Base-by-base conservation (phyloP, 2,888 invertebrate genomes). In the Thera obeliscata region DNA sequence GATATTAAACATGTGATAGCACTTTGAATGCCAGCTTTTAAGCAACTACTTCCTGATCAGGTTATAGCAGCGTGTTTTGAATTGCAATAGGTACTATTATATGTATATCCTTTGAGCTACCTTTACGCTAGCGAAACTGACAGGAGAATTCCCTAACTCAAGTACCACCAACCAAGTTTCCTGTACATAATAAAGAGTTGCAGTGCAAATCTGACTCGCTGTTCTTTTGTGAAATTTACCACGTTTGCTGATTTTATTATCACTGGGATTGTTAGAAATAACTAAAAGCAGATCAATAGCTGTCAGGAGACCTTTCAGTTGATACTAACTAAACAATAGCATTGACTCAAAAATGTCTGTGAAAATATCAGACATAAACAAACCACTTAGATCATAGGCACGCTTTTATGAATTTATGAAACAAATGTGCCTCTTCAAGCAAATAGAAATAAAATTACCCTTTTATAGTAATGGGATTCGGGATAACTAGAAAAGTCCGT, bases 401-500 rank as follows among this genome's bases (percentile, higher is more conserved):
- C 66, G 52, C 69, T 72, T 70, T 66, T 65, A 64, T 60, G 50
- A 58, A 58, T 61, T 56, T 64, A 61, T 36, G 63, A 70, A 74
- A 71, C 43, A 77, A 78, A 71, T 74, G 76, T 74, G 80, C 82
- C 79, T 79, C 74, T 75, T 76, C 73, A 73, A 82, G 83, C 82
- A 82, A 79, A 77, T 50, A 71, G 73, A 73, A 71, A 78, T 71
- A 73, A 73, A 66, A 74, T 70, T 56, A 65, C 65, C 73, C 73
- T 74, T 74, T 75, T 48, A 48, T 7, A 60, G 55, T 38, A 76
- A 66, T 81, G 77, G 78, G 76, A 81, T 81, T 81, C 73, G 74
- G 80, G 80, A 77, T 76, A 78, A 80, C 74, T 81, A 80, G 78
- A 80, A 77, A 81, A 78, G 77, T 71, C 74, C 79, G 82, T 81